Evolutionary conservation across 1,140 invertebrate species (phyloP), one percentile per base, ranked within the genome.

Genomic region (Aleiodes sp.): DNA sequence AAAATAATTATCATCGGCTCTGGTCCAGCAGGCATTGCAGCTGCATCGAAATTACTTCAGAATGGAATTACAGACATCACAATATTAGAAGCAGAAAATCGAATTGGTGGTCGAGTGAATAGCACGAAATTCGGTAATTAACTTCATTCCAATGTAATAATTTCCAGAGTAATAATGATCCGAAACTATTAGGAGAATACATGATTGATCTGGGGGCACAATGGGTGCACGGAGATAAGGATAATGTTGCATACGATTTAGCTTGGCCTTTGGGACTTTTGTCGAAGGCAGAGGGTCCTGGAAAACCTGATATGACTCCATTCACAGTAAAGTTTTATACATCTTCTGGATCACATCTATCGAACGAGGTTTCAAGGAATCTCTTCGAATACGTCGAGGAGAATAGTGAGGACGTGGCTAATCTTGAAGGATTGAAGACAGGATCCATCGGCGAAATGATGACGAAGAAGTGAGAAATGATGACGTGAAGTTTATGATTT

Each of bases 161-260:
- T 33, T 57, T n/a, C 9, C 3, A 41, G 14, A 41, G 6, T 41
- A 14, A 56, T 65, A 9, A 1, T 68, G 65, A 37, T 29, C 65
- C 26, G 70, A 19, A 67, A 46, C 76, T 79, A 75, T 29, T 35
- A 83, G 87, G 80, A 1, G 88, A 89, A 4, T 87, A 87, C 70
- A 81, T 88, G 19, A 83, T 96, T 6, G 95, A 97, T 81, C 70
- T 96, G 12, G 95, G 95, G 4, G 94, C 93, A 19, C 92, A 96
- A 76, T 94, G 92, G 92, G 88, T 95, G 73, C 94, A 96, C 75
- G 94, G 95, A 12, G 89, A 95, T 79, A 84, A 90, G 69, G 88
- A 85, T 16, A 94, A 96, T 83, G 76, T 87, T 9, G 90, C 93
- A 0, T 94, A 88, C 77, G 81, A 92, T 62, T 74, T 91, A 33